A percentile compares a stretch with the other conserved stretches of the same genome.
These are phyloP conservation scores for Hylaea fasciaria DNA, from an alignment of 2,888 invertebrate species.

Conservation along the genomic window DNA sequence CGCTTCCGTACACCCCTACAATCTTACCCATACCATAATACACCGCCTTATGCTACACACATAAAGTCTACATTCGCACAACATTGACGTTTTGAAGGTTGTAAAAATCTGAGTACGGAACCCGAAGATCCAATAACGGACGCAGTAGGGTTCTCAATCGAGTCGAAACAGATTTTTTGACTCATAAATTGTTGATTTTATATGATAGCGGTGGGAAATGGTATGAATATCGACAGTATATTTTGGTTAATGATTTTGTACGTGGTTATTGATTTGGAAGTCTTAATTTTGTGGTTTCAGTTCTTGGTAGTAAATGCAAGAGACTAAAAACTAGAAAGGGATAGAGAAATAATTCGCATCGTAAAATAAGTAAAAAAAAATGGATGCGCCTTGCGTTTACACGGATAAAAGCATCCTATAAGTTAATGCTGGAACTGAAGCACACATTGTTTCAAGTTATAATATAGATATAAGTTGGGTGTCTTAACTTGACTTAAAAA, in stretches of 20 bases:
- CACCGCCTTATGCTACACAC: slow-evolving; percentile 51
- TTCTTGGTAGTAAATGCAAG: neutral
- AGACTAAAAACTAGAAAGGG: neutral
- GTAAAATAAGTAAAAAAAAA: too few relatives aligned
- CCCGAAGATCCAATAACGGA: slow-evolving; percentile 68
- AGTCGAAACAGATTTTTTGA: slow-evolving; percentile 65
- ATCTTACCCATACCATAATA: slow-evolving; percentile 47
- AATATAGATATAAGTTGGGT: too few relatives aligned
- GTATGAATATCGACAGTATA: slow-evolving; percentile 38
- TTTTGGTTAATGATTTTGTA: slow-evolving; percentile 33
- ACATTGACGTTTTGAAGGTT: slow-evolving; percentile 37
- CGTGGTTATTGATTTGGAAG: slow-evolving; percentile 22
- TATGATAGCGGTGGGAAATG: slow-evolving; percentile 41
- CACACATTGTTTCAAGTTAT: too few relatives aligned
- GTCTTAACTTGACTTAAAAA: neutral
- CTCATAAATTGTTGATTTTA: slow-evolving; percentile 63
- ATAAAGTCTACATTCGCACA: slow-evolving; percentile 52
- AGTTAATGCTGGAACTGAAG: too few relatives aligned
- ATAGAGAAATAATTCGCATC: too few relatives aligned
- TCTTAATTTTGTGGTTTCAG: slow-evolving; percentile 13
- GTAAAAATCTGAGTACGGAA: slow-evolving; percentile 53
- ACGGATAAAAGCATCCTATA: too few relatives aligned
- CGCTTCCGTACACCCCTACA: slow-evolving; percentile 70
- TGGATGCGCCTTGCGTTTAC: too few relatives aligned
- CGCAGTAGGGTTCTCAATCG: slow-evolving; percentile 67